phyloP scores from a whole-genome alignment of 2,888 invertebrate genomes.

The Pedicia rivosa region DNA sequence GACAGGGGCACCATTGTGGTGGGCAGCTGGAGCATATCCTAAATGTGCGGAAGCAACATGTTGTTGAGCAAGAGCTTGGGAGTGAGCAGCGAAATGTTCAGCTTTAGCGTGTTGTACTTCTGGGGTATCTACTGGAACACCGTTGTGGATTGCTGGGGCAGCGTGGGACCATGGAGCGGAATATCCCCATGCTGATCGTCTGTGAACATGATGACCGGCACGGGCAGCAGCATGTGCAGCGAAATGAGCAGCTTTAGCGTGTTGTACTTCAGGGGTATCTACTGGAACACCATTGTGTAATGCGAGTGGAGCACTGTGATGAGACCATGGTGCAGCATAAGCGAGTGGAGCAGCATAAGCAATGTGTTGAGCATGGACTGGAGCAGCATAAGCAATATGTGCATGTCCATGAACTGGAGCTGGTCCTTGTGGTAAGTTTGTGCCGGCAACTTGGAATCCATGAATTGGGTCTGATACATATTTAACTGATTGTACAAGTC shows the following conservation, averaged over 20 bases:
- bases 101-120: slow-evolving; percentile 34
- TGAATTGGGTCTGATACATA: slow-evolving; percentile 43
- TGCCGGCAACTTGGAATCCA: slow-evolving; percentile 48
- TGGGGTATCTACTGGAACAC: slow-evolving; percentile 34
- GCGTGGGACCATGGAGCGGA: slow-evolving; percentile 22
- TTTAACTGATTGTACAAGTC: slow-evolving; percentile 43
- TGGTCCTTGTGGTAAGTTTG: slow-evolving; percentile 44
- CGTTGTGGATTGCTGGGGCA: slow-evolving; percentile 28
- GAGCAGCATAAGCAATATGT: slow-evolving; percentile 19
- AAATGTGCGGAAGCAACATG: slow-evolving; percentile 14
- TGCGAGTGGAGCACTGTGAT: slow-evolving; percentile 1
- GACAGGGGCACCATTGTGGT: slow-evolving; percentile 20
- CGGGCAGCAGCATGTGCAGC: slow-evolving; percentile 33
- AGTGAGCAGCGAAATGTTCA: slow-evolving; percentile 29
- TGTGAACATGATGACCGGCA: slow-evolving; percentile 29
- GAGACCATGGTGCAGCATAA: slow-evolving; percentile 5
- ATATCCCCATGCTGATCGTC: slow-evolving; percentile 25
- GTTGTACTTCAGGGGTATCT: slow-evolving; percentile 32
- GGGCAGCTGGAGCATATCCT: slow-evolving; percentile 11
- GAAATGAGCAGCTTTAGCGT: slow-evolving; percentile 35
- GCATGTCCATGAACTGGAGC: slow-evolving; percentile 19
- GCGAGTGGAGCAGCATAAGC: slow-evolving; percentile 8
- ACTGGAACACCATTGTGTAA: slow-evolving; percentile 27
- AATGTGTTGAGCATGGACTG: slow-evolving; percentile 10
- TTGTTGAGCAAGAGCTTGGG: slow-evolving; percentile 22